Evolutionary conservation across 2,797 vertebrate genomes (phyloP), one percentile per base, ranked within the genome.

Genomic region (Cossypha caffra): DNA sequence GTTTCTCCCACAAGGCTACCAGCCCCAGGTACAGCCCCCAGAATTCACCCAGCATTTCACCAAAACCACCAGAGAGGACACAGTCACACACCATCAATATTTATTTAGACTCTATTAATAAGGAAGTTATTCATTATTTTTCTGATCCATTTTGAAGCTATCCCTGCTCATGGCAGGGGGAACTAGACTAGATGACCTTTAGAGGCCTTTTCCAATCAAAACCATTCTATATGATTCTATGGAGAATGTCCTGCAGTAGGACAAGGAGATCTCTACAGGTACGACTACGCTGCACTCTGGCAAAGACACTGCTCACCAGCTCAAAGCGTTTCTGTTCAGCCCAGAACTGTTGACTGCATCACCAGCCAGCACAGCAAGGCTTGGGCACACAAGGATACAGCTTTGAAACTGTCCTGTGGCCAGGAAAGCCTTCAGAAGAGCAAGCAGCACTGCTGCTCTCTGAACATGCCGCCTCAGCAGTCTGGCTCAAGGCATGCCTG

Each of bases 151-250:
- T 15, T 33, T 48, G 35, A 71, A 71, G 25, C 23, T 8, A 6
- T 5, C 6, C 25, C 13, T 45, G 21, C 8, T 90, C 1, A 3
- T 5, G 37, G 33, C 25, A 63, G 3, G 1, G 4, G 6, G 1
- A n/a, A 5, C 8, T 4, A 5, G 4, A 48, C 17, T 37, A 48
- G 12, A 43, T 10, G 16, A 78, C 1, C 4, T 75, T 54, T 48
- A 81, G 38, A 67, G 13, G 28, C 35, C 31, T 13, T 4, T 62
- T 67, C 28, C 17, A 69, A 45, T 11, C 7, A 6, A 35, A 84
- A 68, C 9, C 4, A 35, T 52, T 72, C 58, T 45, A 8, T 11
- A 23, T 1, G 11, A 66, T 8, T 45, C 13, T 45, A 7, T 5
- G 17, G 77, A 90, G 74, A 92, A 40, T 15, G 16, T 54, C 19